Evolutionary conservation across 2,888 invertebrate genomes (phyloP), one percentile per base, ranked within the genome.

Genomic region (Phalera bucephala): DNA sequence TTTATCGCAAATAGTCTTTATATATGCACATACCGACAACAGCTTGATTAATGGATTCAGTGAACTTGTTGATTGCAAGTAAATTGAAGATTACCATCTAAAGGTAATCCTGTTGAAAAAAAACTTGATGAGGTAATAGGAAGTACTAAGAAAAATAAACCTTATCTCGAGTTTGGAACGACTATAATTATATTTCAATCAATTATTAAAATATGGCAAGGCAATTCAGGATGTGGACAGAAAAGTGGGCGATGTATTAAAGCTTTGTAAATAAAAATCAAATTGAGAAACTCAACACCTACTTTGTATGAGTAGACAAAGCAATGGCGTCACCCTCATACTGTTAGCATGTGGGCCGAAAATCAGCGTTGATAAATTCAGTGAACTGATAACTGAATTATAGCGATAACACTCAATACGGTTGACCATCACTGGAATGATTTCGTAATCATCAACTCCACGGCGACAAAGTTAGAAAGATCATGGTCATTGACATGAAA

Each of bases 401-500:
- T 36, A 51, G 46, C 50, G 47, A 50, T 45, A 51, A 9, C 26
- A n/a, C 22, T 50, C 36, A 36, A 50, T 38, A 56, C 39, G 30
- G 40, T 36, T 47, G 35, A 40, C 40, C 40, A 44, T 38, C 42
- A 32, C 40, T 37, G 49, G 49, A 47, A 52, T 69, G 66, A 68
- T 61, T 52, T 70, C 68, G 67, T 53, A 42, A 45, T 20, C 36
- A 31, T 9, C 36, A 36, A 31, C 14, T 38, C 15, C 35, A 39
- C 41, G 20, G 34, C 33, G 28, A 50, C 49, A 36, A 53, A 62
- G 34, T 32, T 35, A 45, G 43, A 64, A 64, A 59, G 52, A 60
- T 62, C 64, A 69, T 22, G 63, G 65, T 30, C 56, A 37, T 20
- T 30, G 32, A 28, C 27, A 27, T 28, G 11, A 13, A n/a, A 17